These are phyloP conservation scores for Zosterops borbonicus DNA, from an alignment of 2,113 vertebrate species.

Conservation along the genomic window DNA sequence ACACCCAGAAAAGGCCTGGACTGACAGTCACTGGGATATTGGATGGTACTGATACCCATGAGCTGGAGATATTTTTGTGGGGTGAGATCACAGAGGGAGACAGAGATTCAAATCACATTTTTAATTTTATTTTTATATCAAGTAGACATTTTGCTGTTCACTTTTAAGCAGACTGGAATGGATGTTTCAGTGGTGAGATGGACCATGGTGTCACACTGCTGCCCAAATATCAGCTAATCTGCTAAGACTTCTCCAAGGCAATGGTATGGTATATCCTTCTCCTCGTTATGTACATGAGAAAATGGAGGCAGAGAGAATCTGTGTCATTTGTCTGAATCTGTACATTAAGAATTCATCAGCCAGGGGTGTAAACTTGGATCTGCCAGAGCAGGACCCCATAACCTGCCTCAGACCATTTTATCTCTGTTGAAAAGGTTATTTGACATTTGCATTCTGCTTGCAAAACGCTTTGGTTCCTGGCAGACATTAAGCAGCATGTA, in stretches of 20 bases:
- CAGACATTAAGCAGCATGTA: background rate
- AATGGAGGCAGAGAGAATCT: background rate
- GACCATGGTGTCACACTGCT: background rate
- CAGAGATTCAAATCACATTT: background rate
- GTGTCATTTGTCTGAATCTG: background rate
- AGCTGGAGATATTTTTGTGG: background rate
- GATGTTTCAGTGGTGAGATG: background rate
- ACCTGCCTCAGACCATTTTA: background rate
- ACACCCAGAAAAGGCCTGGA: background rate
- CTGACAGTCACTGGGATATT: background rate
- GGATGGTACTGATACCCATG: background rate
- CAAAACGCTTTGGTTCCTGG: conserved; percentile 12
- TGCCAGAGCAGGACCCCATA: background rate
- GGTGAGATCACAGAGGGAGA: background rate
- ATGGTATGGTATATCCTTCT: background rate
- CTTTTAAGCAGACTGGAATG: background rate
- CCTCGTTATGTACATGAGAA: background rate
- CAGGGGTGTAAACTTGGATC: background rate
- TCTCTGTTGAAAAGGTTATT: background rate
- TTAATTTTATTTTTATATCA: background rate
- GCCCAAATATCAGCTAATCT: background rate
- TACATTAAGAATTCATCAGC: background rate
- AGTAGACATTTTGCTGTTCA: background rate
- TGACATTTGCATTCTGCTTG: background rate
- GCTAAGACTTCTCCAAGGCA: background rate